These are phyloP conservation scores for Diplodus sargus DNA, from an alignment of 2,797 vertebrate genomes.

Conservation along the genomic window DNA sequence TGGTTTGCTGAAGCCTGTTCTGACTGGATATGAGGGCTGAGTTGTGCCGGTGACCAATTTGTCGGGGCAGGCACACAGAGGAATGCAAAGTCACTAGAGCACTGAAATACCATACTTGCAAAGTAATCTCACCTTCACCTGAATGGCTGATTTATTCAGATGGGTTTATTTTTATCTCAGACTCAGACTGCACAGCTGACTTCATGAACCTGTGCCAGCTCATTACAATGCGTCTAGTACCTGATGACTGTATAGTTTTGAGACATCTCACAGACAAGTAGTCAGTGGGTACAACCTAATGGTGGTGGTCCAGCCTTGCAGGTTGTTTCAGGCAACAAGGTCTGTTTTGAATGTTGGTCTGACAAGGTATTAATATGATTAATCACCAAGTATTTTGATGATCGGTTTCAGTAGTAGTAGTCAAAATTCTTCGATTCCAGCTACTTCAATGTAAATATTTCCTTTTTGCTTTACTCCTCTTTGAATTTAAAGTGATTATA, in stretches of 20 bases:
- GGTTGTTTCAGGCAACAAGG: conserved; percentile 1
- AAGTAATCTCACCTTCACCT: conserved; percentile 25
- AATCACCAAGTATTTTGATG: too few relatives aligned
- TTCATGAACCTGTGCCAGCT: not conserved
- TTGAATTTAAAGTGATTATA: too few relatives aligned
- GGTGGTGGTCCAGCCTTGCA: not conserved
- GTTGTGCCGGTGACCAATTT: conserved; percentile 37
- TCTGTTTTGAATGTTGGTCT: too few relatives aligned
- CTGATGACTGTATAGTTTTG: not conserved
- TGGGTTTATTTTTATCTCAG: not conserved
- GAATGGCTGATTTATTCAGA: not conserved
- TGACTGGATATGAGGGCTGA: conserved; percentile 43
- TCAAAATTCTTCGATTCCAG: too few relatives aligned
- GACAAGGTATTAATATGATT: too few relatives aligned
- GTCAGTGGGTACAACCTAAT: not conserved
- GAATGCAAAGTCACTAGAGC: conserved; percentile 57
- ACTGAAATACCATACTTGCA: conserved; percentile 36
- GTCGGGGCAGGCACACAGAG: conserved; percentile 40
- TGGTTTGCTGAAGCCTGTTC: conserved; percentile 47
- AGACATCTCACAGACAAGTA: not conserved
- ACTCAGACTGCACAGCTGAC: not conserved
- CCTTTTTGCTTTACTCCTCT: too few relatives aligned
- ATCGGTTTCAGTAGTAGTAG: too few relatives aligned
- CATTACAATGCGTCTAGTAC: not conserved
- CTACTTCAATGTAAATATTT: too few relatives aligned